These are phyloP conservation scores for Smittia sp. DNA, from an alignment of 2,888 invertebrate species.

Conservation along the genomic window DNA sequence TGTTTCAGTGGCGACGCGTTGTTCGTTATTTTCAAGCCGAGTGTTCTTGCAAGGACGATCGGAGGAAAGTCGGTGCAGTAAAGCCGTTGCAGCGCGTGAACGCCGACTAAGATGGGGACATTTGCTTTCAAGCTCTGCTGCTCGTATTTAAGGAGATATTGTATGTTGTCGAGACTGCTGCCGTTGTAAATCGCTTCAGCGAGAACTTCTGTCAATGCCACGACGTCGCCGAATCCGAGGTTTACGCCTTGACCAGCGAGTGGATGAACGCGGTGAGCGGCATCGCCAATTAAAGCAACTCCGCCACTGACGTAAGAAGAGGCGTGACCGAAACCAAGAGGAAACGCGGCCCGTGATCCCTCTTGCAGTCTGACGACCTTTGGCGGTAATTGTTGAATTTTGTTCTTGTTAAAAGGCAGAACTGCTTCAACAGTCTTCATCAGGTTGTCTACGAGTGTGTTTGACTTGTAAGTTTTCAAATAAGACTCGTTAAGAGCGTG, in stretches of 20 bases:
- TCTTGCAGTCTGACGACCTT: conserved; percentile 48
- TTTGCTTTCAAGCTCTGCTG: conserved; percentile 79
- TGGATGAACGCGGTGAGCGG: conserved; percentile 90
- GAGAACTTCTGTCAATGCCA: conserved; percentile 67
- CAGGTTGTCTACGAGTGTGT: conserved; percentile 48
- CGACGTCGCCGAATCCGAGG: conserved; percentile 92
- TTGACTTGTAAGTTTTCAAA: conserved; percentile 54
- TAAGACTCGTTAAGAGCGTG: conserved; percentile 84
- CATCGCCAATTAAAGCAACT: conserved; percentile 82
- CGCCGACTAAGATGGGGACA: conserved; percentile 80
- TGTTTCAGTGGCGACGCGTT: conserved; percentile 70
- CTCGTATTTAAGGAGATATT: conserved; percentile 79
- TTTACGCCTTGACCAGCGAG: conserved; percentile 98
- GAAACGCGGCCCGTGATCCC: conserved; percentile 76
- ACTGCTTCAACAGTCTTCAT: conserved; percentile 57
- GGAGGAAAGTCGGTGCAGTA: conserved; percentile 74
- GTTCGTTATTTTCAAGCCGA: conserved; percentile 78
- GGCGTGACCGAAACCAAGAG: conserved; percentile 87
- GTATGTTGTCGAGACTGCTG: conserved; percentile 65
- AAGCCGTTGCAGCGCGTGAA: conserved; percentile 82
- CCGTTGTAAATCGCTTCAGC: conserved; percentile 71
- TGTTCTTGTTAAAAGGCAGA: conserved; percentile 50
- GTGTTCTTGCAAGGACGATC: conserved; percentile 72
- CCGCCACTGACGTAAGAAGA: conserved; percentile 78
- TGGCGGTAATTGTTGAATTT: conserved; percentile 52